phyloP scores from a whole-genome alignment of 2,113 vertebrate genomes.

The Geococcyx californianus region DNA sequence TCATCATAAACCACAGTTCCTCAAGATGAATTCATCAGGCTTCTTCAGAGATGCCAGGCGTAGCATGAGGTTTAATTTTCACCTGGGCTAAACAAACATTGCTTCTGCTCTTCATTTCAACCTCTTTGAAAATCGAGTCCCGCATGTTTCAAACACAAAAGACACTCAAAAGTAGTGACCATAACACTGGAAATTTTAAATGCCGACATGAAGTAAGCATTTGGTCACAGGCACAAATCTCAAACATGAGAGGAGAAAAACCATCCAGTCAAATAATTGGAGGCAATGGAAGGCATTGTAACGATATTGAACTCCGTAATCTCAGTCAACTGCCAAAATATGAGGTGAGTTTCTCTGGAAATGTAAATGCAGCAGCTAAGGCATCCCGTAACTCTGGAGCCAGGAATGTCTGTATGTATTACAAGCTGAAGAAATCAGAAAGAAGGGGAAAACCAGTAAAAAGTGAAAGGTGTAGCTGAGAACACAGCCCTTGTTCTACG shows the following conservation, averaged over 20 bases:
- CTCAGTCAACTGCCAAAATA: neutral
- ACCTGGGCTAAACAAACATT: neutral
- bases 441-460: neutral
- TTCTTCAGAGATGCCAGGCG: neutral
- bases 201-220: neutral
- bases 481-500: neutral
- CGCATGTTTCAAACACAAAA: neutral
- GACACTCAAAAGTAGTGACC: neutral
- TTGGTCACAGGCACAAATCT: neutral
- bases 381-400: neutral
- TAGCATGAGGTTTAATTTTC: neutral
- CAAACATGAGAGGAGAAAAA: neutral
- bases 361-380: neutral
- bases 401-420: neutral
- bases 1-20: neutral
- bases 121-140: neutral
- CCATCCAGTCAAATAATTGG: neutral
- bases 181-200: neutral
- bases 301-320: neutral
- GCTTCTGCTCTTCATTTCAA: constrained; percentile 47
- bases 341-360: neutral
- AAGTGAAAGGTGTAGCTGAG: neutral
- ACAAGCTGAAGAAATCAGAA: neutral
- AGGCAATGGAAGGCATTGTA: neutral
- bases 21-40: neutral